Evolutionary conservation across 92 coral and sea anemone species (phyloP).

Genomic region (Zoanthus solanderi): DNA sequence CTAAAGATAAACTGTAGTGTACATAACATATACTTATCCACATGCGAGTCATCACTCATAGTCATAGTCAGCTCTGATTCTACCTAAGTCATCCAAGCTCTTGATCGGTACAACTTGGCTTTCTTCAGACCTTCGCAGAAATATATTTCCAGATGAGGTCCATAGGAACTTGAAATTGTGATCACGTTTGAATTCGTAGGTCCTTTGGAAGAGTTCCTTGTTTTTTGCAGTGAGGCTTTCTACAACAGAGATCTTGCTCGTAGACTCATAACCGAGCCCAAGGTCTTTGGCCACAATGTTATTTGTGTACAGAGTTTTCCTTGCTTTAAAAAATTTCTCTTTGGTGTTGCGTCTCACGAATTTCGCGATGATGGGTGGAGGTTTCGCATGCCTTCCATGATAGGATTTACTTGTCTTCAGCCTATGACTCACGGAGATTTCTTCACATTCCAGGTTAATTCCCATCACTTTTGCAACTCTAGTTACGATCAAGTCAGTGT

Average conservation of each 20-base stretch:
- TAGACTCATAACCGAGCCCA: slow-evolving; percentile 16
- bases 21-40: background rate
- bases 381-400: slow-evolving; percentile 28
- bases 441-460: slow-evolving; percentile 25
- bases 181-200: slow-evolving; percentile 1
- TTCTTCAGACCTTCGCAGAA: slow-evolving; percentile 16
- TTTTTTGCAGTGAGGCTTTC: slow-evolving; percentile 4
- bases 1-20: background rate
- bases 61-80: slow-evolving; percentile 9
- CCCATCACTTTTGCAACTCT: slow-evolving; percentile 30
- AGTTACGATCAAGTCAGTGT: slow-evolving; percentile 25
- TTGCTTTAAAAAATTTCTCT: slow-evolving; percentile 45
- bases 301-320: slow-evolving; percentile 20
- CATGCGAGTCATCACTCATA: slow-evolving; percentile 1
- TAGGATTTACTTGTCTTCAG: slow-evolving; percentile 22
- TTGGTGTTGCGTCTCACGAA: slow-evolving; percentile 52
- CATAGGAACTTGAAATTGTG: slow-evolving; percentile 9
- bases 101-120: slow-evolving; percentile 9
- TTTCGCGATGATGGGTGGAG: slow-evolving; percentile 52
- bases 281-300: slow-evolving; percentile 11
- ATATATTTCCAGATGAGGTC: slow-evolving; percentile 14
- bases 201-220: slow-evolving; percentile 2
- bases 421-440: slow-evolving; percentile 53
- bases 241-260: background rate
- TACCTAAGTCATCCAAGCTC: background rate